Conservation (phyloP, 1,140 invertebrate species). For the Drosophila bipectinata region DNA sequence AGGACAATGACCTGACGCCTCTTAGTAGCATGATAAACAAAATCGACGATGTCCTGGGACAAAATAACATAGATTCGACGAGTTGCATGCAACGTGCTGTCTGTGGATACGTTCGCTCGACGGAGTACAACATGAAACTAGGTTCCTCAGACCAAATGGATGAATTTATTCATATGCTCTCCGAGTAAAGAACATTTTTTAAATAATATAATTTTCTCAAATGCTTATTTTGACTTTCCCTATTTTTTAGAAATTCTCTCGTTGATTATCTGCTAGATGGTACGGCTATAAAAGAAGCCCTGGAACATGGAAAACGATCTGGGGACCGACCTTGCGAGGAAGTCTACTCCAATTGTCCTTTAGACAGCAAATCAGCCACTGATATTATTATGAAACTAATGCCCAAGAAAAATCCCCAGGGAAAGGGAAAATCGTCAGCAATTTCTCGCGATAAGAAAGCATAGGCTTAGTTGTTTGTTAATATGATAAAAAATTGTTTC, state of each 20-base stretch:
- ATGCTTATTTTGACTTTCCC: neutral
- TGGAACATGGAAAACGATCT: conserved; percentile 87
- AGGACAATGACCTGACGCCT: conserved; percentile 86
- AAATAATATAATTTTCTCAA: neutral
- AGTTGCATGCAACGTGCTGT: conserved; percentile 91
- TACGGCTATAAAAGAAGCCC: conserved; percentile 90
- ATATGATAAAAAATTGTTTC: conserved; percentile 6
- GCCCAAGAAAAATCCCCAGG: conserved; percentile 77
- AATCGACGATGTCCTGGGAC: conserved; percentile 89
- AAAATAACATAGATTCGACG: conserved; percentile 91
- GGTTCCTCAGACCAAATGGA: conserved; percentile 88
- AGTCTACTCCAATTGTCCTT: conserved; percentile 87
- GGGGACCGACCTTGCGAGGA: conserved; percentile 86
- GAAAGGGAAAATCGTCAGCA: conserved; percentile 31
- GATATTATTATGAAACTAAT: conserved; percentile 87
- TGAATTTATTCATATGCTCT: conserved; percentile 87
- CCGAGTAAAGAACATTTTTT: conserved; percentile 85
- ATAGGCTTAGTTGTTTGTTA: neutral
- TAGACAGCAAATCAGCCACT: conserved; percentile 87
- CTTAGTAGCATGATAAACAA: conserved; percentile 88
- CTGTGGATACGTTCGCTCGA: conserved; percentile 90
- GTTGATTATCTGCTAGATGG: conserved; percentile 90
- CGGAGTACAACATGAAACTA: conserved; percentile 86
- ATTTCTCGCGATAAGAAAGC: conserved; percentile 28
- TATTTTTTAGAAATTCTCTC: conserved; percentile 86